Conservation (phyloP, 2,888 invertebrate genomes). For the Amphiduros pacificus region DNA sequence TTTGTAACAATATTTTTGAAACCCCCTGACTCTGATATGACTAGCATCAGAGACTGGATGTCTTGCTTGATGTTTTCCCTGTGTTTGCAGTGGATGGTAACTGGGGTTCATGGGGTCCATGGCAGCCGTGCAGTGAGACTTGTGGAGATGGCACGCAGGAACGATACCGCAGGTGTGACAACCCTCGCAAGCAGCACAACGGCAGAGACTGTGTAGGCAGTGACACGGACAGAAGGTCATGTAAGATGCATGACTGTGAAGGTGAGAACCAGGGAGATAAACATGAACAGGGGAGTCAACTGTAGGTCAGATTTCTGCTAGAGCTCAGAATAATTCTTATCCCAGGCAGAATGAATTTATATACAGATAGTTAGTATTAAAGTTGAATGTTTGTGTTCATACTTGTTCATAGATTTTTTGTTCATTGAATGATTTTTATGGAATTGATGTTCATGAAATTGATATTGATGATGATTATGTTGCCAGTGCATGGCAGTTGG, state of each 20-base stretch:
- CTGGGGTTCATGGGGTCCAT: slow-evolving; percentile 61
- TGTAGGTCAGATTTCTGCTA: not conserved
- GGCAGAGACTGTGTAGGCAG: slow-evolving; percentile 59
- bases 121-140: slow-evolving; percentile 60
- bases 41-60: no score
- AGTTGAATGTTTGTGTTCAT: no score
- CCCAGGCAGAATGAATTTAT: not conserved
- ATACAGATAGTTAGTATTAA: not conserved
- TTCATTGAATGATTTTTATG: no score
- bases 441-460: no score
- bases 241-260: slow-evolving; percentile 59
- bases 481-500: slow-evolving; percentile 53
- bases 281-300: not conserved
- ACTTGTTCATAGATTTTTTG: no score
- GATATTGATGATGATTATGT: not conserved
- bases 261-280: slow-evolving; percentile 23
- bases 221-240: slow-evolving; percentile 57
- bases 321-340: no score
- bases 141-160: slow-evolving; percentile 60
- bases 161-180: slow-evolving; percentile 59
- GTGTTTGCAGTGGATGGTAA: slow-evolving; percentile 32
- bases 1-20: no score
- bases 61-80: no score
- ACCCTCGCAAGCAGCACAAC: slow-evolving; percentile 58
- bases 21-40: no score